These are phyloP conservation scores for Zaprionus camerounensis DNA, from an alignment of 1,140 invertebrate species.

Conservation along the genomic window DNA sequence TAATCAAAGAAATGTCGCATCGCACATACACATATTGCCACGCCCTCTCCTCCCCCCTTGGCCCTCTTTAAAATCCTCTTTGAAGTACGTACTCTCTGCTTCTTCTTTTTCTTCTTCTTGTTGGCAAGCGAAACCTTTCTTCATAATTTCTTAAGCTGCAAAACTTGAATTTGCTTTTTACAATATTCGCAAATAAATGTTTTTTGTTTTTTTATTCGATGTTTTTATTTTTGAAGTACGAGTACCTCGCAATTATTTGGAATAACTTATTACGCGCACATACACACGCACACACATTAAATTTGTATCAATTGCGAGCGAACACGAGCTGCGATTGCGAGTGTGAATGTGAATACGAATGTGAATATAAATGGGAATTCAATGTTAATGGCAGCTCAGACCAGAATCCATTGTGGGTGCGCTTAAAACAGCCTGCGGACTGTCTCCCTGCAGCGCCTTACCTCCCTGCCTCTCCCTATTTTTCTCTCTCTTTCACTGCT, in stretches of 20 bases:
- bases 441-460: background rate
- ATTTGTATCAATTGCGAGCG: constrained; percentile 24
- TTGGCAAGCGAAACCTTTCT: background rate
- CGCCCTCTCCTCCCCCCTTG: background rate
- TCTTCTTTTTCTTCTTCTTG: background rate
- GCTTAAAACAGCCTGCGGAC: constrained; percentile 5
- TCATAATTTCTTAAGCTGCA: background rate
- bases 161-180: background rate
- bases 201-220: background rate
- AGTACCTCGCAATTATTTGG: constrained; percentile 10
- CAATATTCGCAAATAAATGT: background rate
- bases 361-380: constrained; percentile 34
- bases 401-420: constrained; percentile 8
- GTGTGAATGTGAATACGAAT: constrained; percentile 7
- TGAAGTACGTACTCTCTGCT: background rate
- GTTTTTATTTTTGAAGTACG: background rate
- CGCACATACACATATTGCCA: background rate
- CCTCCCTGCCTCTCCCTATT: background rate
- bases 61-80: background rate
- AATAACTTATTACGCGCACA: constrained; percentile 13
- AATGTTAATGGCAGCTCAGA: constrained; percentile 36
- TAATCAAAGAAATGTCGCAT: constrained; percentile 9
- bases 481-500: background rate
- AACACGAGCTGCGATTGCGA: constrained; percentile 4
- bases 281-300: constrained; percentile 22